phyloP scores from a whole-genome alignment of 1,140 invertebrate species.

The Leptinotarsa lineolata region DNA sequence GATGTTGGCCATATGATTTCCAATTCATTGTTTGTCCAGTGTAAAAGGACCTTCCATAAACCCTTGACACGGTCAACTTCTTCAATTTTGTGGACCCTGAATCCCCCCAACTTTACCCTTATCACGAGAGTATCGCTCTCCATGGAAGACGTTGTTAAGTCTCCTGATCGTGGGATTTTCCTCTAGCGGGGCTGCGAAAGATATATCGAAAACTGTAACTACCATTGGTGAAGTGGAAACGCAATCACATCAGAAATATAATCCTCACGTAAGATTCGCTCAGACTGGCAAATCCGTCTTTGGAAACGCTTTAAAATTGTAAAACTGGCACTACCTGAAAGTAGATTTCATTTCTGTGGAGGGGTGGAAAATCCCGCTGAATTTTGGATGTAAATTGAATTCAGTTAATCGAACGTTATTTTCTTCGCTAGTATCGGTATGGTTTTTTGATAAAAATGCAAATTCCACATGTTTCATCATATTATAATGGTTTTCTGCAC shows the following conservation, averaged over 20 bases:
- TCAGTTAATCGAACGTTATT: too few species aligned
- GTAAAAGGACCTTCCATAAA: not conserved
- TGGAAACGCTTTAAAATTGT: constrained; percentile 28
- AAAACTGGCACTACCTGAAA: constrained; percentile 18
- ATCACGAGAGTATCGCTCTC: not conserved
- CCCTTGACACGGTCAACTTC: not conserved
- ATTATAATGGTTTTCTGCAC: too few species aligned
- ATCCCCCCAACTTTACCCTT: not conserved
- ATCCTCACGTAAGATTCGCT: constrained; percentile 24
- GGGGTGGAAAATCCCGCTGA: not conserved
- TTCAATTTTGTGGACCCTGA: not conserved
- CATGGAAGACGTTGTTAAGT: not conserved
- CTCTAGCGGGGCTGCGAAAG: constrained; percentile 36
- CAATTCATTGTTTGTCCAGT: not conserved
- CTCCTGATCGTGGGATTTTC: not conserved
- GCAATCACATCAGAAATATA: constrained; percentile 34
- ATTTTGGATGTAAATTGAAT: too few species aligned
- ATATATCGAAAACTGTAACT: constrained; percentile 35
- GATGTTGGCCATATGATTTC: too few species aligned
- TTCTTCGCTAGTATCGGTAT: too few species aligned
- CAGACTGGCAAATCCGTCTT: constrained; percentile 23
- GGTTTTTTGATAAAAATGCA: too few species aligned
- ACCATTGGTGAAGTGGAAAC: constrained; percentile 34
- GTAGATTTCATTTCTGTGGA: constrained; percentile 3
- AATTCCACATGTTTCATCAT: too few species aligned